Conservation (phyloP, 2,888 invertebrate species). For the Venustoraphidia nigricollis region DNA sequence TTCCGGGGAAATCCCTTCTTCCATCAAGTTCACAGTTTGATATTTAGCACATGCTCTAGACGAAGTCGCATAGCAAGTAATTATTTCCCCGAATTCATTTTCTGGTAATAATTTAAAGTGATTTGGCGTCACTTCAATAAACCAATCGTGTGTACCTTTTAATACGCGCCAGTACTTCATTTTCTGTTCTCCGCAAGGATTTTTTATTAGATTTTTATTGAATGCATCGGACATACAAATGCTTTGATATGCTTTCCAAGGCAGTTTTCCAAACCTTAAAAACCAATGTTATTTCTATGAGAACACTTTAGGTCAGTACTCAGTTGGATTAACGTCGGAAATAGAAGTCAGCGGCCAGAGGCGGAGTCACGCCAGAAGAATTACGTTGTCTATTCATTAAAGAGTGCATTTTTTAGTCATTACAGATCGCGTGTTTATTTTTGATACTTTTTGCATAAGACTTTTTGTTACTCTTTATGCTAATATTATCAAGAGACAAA, state of each 20-base stretch:
- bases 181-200: slow-evolving; percentile 29
- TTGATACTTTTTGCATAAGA: too few species aligned
- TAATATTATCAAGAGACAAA: too few species aligned
- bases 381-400: too few species aligned
- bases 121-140: slow-evolving; percentile 30
- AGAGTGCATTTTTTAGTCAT: too few species aligned
- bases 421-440: too few species aligned
- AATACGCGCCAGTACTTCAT: slow-evolving; percentile 28
- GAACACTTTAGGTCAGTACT: too few species aligned
- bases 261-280: slow-evolving; percentile 14
- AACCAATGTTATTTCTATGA: too few species aligned
- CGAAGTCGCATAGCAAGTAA: slow-evolving; percentile 38
- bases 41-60: slow-evolving; percentile 29
- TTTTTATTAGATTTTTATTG: slow-evolving; percentile 31
- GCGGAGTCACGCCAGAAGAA: too few species aligned
- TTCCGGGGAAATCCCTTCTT: slow-evolving; percentile 24
- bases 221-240: slow-evolving; percentile 28
- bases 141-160: slow-evolving; percentile 26
- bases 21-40: slow-evolving; percentile 29
- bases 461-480: too few species aligned
- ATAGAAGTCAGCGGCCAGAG: too few species aligned
- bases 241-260: slow-evolving; percentile 28
- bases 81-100: slow-evolving; percentile 25
- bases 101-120: slow-evolving; percentile 28
- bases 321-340: too few species aligned